phyloP scores from a whole-genome alignment of 2,113 vertebrate species.

The Hylia prasina region DNA sequence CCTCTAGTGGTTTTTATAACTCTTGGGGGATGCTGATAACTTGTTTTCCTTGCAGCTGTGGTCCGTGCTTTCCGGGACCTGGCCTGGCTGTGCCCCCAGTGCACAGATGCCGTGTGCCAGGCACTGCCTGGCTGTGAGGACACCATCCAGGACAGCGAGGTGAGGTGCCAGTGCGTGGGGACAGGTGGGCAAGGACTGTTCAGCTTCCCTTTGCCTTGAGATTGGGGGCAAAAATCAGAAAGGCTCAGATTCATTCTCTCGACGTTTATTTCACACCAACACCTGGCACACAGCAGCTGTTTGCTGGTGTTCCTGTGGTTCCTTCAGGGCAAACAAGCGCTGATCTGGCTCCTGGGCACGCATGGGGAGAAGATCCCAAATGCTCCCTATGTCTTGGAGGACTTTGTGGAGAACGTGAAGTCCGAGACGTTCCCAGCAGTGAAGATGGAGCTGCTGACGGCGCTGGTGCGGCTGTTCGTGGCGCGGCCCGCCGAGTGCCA shows the following conservation, averaged over 20 bases:
- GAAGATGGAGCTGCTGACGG: slow-evolving; percentile 90
- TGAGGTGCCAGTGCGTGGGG: slow-evolving; percentile 15
- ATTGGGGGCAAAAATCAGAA: background rate
- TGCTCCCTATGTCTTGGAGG: slow-evolving; percentile 90
- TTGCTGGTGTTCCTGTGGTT: background rate
- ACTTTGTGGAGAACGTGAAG: slow-evolving; percentile 84
- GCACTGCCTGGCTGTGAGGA: slow-evolving; percentile 87
- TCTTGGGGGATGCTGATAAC: background rate
- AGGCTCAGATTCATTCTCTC: background rate
- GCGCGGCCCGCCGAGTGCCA: slow-evolving; percentile 90
- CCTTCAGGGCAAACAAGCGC: slow-evolving; percentile 86
- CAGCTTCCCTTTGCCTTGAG: background rate
- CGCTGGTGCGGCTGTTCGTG: slow-evolving; percentile 84
- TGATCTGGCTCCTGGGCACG: slow-evolving; percentile 90
- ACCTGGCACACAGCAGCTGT: background rate
- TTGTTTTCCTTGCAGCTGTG: slow-evolving; percentile 74
- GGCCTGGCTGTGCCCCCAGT: slow-evolving; percentile 93
- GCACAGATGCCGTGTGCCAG: slow-evolving; percentile 79
- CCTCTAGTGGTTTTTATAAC: background rate
- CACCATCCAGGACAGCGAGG: slow-evolving; percentile 86
- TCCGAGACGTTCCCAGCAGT: slow-evolving; percentile 79
- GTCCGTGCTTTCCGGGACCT: slow-evolving; percentile 90
- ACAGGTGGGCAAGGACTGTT: background rate
- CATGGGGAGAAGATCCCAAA: slow-evolving; percentile 82
- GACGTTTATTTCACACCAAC: accelerated